A percentile compares a stretch with the other conserved stretches of the same genome.
phyloP scores from a whole-genome alignment of 2,113 vertebrate species.

The Pica pica region DNA sequence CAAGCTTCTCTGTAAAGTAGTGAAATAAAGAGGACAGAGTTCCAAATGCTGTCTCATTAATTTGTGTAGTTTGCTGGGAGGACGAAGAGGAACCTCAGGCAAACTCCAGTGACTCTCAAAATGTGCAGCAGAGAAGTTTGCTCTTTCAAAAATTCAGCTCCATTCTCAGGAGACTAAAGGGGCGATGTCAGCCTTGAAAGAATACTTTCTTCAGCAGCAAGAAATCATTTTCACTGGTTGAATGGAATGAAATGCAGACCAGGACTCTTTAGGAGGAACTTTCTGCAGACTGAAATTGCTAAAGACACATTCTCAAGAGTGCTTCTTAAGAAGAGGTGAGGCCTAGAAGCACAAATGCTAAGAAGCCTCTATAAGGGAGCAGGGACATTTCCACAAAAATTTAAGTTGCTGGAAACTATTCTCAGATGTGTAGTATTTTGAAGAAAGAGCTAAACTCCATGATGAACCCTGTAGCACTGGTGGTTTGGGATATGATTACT shows the following conservation, averaged over 20 bases:
- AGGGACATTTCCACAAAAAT: not conserved
- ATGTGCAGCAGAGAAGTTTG: not conserved
- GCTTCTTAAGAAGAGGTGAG: not conserved
- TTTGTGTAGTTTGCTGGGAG: not conserved
- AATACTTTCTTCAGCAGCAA: not conserved
- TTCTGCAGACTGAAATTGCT: not conserved
- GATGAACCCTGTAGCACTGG: not conserved
- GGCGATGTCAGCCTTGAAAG: not conserved
- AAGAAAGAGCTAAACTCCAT: not conserved
- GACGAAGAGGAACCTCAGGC: not conserved
- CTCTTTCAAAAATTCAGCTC: not conserved
- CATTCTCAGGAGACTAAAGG: not conserved
- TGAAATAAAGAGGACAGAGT: not conserved
- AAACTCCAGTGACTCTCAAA: not conserved
- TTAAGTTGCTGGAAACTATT: not conserved
- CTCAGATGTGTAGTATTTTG: not conserved
- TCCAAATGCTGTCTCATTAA: not conserved
- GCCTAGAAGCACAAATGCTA: not conserved
- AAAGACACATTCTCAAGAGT: not conserved
- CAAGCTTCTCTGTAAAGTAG: not conserved
- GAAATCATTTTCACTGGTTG: not conserved
- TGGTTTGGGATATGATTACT: not conserved
- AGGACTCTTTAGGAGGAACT: not conserved
- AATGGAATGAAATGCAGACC: not conserved
- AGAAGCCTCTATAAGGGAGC: not conserved